Base-by-base conservation (phyloP, 2,113 vertebrate species). In the Psettodes erumei region DNA sequence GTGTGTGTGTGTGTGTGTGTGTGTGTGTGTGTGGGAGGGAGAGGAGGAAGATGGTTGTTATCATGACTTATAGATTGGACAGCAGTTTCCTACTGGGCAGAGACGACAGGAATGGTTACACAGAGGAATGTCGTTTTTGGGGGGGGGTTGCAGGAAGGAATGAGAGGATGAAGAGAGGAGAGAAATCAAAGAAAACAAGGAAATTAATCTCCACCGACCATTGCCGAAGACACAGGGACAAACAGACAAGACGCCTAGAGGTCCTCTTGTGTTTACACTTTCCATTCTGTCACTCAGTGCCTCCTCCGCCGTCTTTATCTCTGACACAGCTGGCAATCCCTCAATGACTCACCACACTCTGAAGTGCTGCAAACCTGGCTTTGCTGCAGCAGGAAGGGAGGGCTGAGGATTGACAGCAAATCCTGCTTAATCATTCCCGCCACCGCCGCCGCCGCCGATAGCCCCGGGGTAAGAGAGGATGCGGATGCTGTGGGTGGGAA, bases 41-140 rank as follows among this genome's bases (percentile, higher is more conserved):
- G 42, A 23, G 75, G 85, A 86, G 88, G 86, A 86, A 88, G 77
- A 75, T 27, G 88, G 82, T 82, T 87, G 85, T 90, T 90, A 89
- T 88, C 89, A 80, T 92, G 86, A 90, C 86, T 91, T 93, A 88
- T 86, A 77, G 84, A 91, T 79, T 84, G 83, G 81, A 89, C 79
- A 89, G 87, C 77, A 81, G 85, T 88, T 91, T 88, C 87, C 86
- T 84, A 86, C 84, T 68, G 83, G 77, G 81, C 75, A 84, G 50
- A 68, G 62, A 64, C 68, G 75, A 86, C 75, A 72, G 81, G 81
- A 84, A 77, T 71, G 82, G 86, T 67, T 81, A 81, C 73, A 77
- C 54, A 55, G 71, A 80, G 87, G 89, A 88, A 86, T 87, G 77
- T 38, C 38, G 59, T 27, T 35, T 53, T 67, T 63, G 42, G 51